Base-by-base conservation (phyloP, 1,140 invertebrate genomes). In the Phocides pigmalion region DNA sequence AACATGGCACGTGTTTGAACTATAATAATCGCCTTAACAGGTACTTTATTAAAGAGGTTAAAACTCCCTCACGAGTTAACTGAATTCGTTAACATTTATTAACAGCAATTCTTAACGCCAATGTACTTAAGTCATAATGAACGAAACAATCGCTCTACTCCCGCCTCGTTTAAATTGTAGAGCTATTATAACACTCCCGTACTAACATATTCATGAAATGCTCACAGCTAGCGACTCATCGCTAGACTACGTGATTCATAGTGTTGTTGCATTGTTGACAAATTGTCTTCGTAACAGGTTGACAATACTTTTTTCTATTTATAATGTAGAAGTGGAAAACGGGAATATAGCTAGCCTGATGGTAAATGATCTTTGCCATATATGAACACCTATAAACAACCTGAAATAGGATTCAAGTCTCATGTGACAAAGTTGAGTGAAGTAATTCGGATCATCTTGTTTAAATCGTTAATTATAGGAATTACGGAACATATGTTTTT, bases 141-240 rank as follows among this genome's bases (percentile, higher is more conserved):
- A 56, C 39, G 19, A 25, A 56, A 42, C 19, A 25, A 42, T 42
- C 19, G 51, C 6, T 25, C 12, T 15, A 14, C 37, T 20, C 32
- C 19, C 15, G 11, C 19, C 49, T 17, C 14, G 16, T 53, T 22
- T 4, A 39, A 41, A 39, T 53, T 39, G 16, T 53, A 53, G 50
- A 39, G 50, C 32, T 47, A 47, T 47, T 14, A 22, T n/a, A 25
- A 12, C 12, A 17, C 46, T 47, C 46, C 17, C 19, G 20, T 11
- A 20, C 46, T 47, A 47, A 22, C 20, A 15, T 47, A 47, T 47
- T 47, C 46, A 47, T 47, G 46, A 47, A 47, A 47, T 20, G 44
- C 44, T 20, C 41, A 44, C 12, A 44, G 41, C 15, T 44, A 22
- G 19, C 44, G 19, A 47, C 44, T 20, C 44, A 47, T 47, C 25